Evolutionary conservation across 2,888 invertebrate genomes (phyloP).

Genomic region (Linnaemya tessellans): DNA sequence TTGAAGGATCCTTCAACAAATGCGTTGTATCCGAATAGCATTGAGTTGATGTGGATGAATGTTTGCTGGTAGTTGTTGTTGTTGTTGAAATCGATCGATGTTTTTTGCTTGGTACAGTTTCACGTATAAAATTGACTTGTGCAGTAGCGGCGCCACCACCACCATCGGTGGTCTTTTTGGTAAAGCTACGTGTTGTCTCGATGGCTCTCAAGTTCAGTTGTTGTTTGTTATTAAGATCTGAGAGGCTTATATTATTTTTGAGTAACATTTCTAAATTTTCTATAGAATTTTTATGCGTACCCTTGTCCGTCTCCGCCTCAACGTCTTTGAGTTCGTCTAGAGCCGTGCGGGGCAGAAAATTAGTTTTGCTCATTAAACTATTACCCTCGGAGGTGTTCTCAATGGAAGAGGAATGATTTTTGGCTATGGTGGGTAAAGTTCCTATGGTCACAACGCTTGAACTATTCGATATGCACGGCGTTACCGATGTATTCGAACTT

Average conservation of each 20-base stretch:
- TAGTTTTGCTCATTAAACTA: constrained; percentile 68
- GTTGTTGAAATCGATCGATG: constrained; percentile 75
- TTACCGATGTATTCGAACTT: constrained; percentile 80
- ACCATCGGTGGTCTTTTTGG: constrained; percentile 76
- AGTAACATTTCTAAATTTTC: constrained; percentile 83
- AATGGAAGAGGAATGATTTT: constrained; percentile 74
- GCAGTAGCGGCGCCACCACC: constrained; percentile 73
- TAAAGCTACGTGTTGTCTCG: constrained; percentile 74
- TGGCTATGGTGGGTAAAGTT: constrained; percentile 76
- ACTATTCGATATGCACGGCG: constrained; percentile 81
- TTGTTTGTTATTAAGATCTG: constrained; percentile 82
- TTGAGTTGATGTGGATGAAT: constrained; percentile 57
- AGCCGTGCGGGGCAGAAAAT: constrained; percentile 76
- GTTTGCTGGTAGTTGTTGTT: constrained; percentile 61
- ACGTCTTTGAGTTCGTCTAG: constrained; percentile 81
- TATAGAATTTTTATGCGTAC: constrained; percentile 81
- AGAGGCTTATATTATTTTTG: constrained; percentile 83
- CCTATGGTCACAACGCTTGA: constrained; percentile 80
- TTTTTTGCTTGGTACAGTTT: constrained; percentile 76
- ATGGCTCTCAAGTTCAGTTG: constrained; percentile 80
- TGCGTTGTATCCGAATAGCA: constrained; percentile 68
- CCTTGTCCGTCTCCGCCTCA: constrained; percentile 77
- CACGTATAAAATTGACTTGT: constrained; percentile 78
- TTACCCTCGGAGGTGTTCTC: constrained; percentile 73
- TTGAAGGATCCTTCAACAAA: constrained; percentile 55